Evolutionary conservation across 1,140 invertebrate species (phyloP).

Genomic region (Drosophila paulistorum): DNA sequence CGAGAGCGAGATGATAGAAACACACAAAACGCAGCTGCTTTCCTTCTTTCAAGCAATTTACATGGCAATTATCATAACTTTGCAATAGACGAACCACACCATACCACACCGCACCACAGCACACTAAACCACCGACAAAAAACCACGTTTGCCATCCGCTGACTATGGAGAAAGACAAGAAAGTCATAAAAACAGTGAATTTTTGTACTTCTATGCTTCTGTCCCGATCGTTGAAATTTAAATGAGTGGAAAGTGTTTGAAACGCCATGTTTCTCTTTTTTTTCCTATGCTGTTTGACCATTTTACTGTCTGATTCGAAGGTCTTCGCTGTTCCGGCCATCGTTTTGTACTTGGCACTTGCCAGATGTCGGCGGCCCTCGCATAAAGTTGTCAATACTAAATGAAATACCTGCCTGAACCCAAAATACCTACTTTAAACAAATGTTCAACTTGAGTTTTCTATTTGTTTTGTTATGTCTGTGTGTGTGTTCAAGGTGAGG

Average conservation of each 20-base stretch:
- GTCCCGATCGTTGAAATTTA: constrained; percentile 67
- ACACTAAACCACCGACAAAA: neutral
- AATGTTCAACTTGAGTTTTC: constrained; percentile 50
- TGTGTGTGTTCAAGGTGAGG: constrained; percentile 41
- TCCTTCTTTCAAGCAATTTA: constrained; percentile 62
- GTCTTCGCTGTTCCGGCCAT: constrained; percentile 9
- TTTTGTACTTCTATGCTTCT: constrained; percentile 38
- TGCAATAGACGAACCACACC: constrained; percentile 38
- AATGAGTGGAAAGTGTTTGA: constrained; percentile 79
- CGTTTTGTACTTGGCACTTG: constrained; percentile 32
- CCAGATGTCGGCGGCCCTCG: constrained; percentile 21
- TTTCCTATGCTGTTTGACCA: constrained; percentile 29
- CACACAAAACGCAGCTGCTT: constrained; percentile 39
- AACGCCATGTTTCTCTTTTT: constrained; percentile 36
- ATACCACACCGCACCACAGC: neutral
- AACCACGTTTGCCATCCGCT: constrained; percentile 14
- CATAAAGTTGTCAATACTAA: constrained; percentile 44
- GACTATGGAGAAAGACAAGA: constrained; percentile 30
- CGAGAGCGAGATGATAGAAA: constrained; percentile 9
- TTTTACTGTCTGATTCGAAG: constrained; percentile 12
- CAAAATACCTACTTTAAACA: constrained; percentile 41
- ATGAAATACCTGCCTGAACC: constrained; percentile 54
- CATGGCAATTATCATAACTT: constrained; percentile 76
- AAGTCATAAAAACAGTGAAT: constrained; percentile 46
- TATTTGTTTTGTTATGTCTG: constrained; percentile 38